A percentile compares a stretch with the other conserved stretches of the same genome.
These are phyloP conservation scores for Archegozetes longisetosus DNA, from an alignment of 1,140 invertebrate species.

Conservation along the genomic window DNA sequence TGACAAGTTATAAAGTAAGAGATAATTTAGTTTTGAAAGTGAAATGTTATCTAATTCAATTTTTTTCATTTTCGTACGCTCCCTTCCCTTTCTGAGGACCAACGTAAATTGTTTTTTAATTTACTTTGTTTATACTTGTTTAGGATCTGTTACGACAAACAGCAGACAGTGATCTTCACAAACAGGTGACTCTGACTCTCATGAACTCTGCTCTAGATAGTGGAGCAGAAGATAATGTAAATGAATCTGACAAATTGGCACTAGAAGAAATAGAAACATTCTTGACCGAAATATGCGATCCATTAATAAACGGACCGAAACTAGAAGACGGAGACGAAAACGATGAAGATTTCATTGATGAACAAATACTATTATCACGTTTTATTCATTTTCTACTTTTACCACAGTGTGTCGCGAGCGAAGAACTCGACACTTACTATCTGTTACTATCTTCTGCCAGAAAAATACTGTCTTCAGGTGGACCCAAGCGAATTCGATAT, in stretches of 20 bases:
- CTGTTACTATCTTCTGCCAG: conserved; percentile 46
- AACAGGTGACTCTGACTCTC: conserved; percentile 12
- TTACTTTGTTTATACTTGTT: not conserved
- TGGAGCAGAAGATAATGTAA: conserved; percentile 4
- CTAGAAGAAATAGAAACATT: conserved; percentile 15
- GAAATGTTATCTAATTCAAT: not conserved
- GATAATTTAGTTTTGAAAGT: no score
- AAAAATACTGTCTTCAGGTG: conserved; percentile 75
- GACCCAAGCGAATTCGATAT: conserved; percentile 67
- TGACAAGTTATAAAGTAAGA: conserved; percentile 11
- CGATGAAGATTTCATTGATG: conserved; percentile 90
- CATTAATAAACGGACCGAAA: conserved; percentile 33
- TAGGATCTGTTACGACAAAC: conserved; percentile 10
- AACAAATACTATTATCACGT: conserved; percentile 75
- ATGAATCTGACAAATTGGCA: conserved; percentile 5
- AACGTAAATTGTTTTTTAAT: no score
- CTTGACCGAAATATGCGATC: conserved; percentile 14
- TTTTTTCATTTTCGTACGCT: not conserved
- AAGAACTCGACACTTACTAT: conserved; percentile 44
- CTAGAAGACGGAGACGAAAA: conserved; percentile 50
- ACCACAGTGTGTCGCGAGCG: conserved; percentile 7
- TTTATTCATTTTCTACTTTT: conserved; percentile 68
- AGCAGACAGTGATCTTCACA: conserved; percentile 11
- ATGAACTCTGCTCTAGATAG: conserved; percentile 13
- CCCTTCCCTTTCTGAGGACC: no score